Evolutionary conservation across 2,797 vertebrate genomes (phyloP).

Genomic region (Fistularia commersonii): DNA sequence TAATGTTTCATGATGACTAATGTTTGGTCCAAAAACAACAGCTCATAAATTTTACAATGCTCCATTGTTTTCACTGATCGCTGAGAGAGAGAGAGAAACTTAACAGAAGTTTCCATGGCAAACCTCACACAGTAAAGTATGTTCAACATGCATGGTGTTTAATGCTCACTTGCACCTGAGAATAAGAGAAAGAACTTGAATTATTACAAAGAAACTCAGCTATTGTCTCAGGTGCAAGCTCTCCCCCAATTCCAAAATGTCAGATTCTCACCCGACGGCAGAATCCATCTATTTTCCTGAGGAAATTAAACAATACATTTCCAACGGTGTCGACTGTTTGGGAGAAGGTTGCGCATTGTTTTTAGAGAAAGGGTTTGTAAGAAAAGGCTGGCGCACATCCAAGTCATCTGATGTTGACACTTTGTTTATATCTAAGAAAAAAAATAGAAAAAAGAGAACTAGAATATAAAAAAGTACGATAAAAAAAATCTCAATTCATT

Average conservation of each 20-base stretch:
- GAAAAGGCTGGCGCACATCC: conserved; percentile 27
- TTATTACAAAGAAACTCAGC: conserved; percentile 5
- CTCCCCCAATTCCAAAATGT: conserved; percentile 55
- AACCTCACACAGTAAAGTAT: too few species aligned
- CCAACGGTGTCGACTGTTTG: conserved; percentile 53
- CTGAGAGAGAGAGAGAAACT: too few species aligned
- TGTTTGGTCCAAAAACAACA: too few species aligned
- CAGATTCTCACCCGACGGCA: conserved; percentile 40
- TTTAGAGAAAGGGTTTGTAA: conserved; percentile 43
- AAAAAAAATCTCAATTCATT: background rate
- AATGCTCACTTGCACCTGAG: background rate
- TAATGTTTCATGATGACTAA: too few species aligned
- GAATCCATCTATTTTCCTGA: conserved; percentile 51
- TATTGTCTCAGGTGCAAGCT: conserved; percentile 58
- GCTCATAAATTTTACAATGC: too few species aligned
- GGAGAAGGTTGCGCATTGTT: conserved; percentile 53
- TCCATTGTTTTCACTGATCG: too few species aligned
- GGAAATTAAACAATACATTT: conserved; percentile 69
- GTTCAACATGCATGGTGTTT: too few species aligned
- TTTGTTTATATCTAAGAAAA: background rate
- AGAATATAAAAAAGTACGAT: background rate
- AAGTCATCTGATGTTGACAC: conserved; percentile 5
- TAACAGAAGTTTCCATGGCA: too few species aligned
- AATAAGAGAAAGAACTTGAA: conserved; percentile 17
- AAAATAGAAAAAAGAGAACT: background rate